Evolutionary conservation across 1,140 invertebrate species (phyloP).

Genomic region (Hylaeus anthracinus): DNA sequence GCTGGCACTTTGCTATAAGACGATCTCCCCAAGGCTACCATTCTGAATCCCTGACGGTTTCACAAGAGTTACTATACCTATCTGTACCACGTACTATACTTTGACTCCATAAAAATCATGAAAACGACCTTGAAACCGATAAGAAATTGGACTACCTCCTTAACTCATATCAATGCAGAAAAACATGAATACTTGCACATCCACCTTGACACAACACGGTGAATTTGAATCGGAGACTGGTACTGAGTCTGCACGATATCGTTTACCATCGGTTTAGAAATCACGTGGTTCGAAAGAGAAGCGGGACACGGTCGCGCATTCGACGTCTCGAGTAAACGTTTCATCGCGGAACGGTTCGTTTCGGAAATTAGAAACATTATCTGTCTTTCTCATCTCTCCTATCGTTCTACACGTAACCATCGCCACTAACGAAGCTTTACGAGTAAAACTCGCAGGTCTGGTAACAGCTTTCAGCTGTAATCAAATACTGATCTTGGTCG

Average conservation of each 20-base stretch:
- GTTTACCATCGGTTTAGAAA: background rate
- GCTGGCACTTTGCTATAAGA: too few species aligned
- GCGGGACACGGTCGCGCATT: background rate
- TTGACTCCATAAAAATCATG: too few species aligned
- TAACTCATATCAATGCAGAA: too few species aligned
- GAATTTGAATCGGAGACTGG: background rate
- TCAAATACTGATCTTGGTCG: slow-evolving; percentile 48
- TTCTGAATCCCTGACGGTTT: too few species aligned
- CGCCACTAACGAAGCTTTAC: slow-evolving; percentile 28
- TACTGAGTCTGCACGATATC: background rate
- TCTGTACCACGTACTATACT: too few species aligned
- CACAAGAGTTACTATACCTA: too few species aligned
- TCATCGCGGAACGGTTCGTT: slow-evolving; percentile 37
- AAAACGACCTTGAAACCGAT: too few species aligned
- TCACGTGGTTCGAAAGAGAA: slow-evolving; percentile 13
- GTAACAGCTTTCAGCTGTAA: slow-evolving; percentile 48
- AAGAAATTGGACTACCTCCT: too few species aligned
- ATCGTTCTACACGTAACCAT: slow-evolving; percentile 49
- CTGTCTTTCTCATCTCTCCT: slow-evolving; percentile 56
- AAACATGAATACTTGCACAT: too few species aligned
- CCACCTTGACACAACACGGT: background rate
- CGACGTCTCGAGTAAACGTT: slow-evolving; percentile 43
- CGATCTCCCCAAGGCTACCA: too few species aligned
- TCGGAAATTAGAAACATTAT: slow-evolving; percentile 70
- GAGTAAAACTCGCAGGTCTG: slow-evolving; percentile 19